phyloP scores from a whole-genome alignment of 1,140 invertebrate species.

The Zaprionus vittiger region DNA sequence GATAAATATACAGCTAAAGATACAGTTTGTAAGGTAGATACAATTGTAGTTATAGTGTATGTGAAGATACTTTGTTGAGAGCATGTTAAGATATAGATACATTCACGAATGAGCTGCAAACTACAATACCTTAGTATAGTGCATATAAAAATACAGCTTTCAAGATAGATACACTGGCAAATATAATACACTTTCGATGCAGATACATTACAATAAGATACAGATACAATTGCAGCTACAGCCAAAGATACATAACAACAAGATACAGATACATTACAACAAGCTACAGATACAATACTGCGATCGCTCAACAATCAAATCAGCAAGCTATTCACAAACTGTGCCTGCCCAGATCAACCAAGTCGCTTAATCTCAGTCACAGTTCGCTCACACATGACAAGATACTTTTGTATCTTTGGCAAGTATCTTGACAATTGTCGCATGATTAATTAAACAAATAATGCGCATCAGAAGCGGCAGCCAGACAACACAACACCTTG shows the following conservation, averaged over 20 bases:
- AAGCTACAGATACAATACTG: not conserved
- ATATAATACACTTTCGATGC: not conserved
- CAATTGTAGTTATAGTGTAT: not conserved
- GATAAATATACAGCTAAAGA: not conserved
- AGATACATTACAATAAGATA: not conserved
- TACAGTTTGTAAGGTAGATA: not conserved
- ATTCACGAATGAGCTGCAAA: too few relatives aligned
- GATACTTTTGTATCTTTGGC: conserved; percentile 43
- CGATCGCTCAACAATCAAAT: not conserved
- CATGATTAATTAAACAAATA: conserved; percentile 73
- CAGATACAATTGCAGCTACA: conserved; percentile 6
- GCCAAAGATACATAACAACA: not conserved
- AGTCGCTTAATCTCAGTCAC: not conserved
- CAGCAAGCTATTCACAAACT: not conserved
- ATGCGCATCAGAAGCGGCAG: conserved; percentile 37
- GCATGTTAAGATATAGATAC: too few relatives aligned
- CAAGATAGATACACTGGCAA: not conserved
- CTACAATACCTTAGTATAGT: too few relatives aligned
- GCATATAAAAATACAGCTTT: not conserved
- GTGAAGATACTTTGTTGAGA: too few relatives aligned
- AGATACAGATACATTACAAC: not conserved
- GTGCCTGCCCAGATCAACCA: not conserved
- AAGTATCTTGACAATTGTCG: conserved; percentile 66
- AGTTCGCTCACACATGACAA: not conserved
- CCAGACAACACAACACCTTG: conserved; percentile 42